These are phyloP conservation scores for Drosophila meridiana DNA, from an alignment of 2,888 invertebrate genomes.

Conservation along the genomic window DNA sequence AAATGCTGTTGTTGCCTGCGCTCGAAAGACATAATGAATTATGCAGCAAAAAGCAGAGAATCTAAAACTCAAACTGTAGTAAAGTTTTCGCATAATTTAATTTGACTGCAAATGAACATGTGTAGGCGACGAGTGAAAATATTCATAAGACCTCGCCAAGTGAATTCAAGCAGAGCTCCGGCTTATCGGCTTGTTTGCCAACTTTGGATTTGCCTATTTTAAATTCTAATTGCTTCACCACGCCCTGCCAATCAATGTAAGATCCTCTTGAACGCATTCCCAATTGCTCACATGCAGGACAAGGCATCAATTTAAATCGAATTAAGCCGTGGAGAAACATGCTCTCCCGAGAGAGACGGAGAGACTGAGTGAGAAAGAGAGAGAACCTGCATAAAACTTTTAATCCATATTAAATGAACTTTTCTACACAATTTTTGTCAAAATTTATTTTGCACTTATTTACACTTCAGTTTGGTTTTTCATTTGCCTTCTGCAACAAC, in stretches of 20 bases:
- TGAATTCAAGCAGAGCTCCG: constrained; percentile 20
- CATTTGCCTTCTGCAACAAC: constrained; percentile 34
- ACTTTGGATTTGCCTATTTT: constrained; percentile 22
- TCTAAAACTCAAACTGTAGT: constrained; percentile 40
- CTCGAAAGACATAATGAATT: constrained; percentile 68
- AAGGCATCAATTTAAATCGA: constrained; percentile 54
- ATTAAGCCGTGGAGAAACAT: constrained; percentile 47
- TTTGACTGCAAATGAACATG: constrained; percentile 40
- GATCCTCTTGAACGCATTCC: constrained; percentile 29
- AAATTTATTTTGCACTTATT: constrained; percentile 72
- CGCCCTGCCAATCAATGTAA: constrained; percentile 59
- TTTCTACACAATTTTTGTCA: constrained; percentile 67
- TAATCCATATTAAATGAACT: constrained; percentile 77
- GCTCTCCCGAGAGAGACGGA: constrained; percentile 17
- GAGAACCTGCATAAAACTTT: constrained; percentile 59
- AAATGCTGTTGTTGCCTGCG: constrained; percentile 46
- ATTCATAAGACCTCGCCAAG: constrained; percentile 26
- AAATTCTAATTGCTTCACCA: constrained; percentile 51
- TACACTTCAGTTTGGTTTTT: constrained; percentile 66
- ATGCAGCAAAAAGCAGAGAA: constrained; percentile 62
- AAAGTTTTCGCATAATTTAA: constrained; percentile 67
- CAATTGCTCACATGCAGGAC: constrained; percentile 37
- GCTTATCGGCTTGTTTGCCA: constrained; percentile 34
- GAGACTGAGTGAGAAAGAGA: no score
- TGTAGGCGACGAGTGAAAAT: constrained; percentile 30